These are phyloP conservation scores for Aphaenogaster rudis DNA, from an alignment of 1,140 invertebrate species.

Conservation along the genomic window DNA sequence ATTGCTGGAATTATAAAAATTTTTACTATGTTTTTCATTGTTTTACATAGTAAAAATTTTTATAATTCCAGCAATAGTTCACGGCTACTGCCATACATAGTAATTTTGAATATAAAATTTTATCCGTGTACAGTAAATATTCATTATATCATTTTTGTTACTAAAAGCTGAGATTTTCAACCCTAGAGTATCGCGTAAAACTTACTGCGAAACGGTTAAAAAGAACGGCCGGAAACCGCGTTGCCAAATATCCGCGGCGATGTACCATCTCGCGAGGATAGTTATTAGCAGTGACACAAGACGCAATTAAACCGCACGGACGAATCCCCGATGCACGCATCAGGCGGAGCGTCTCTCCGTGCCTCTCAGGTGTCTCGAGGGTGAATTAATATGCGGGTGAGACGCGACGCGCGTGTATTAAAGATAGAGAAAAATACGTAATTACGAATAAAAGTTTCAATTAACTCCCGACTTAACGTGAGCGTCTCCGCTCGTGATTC, in stretches of 20 bases:
- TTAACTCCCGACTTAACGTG: conserved; percentile 71
- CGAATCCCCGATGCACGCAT: conserved; percentile 20
- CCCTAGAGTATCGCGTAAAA: background rate
- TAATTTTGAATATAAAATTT: too few species aligned
- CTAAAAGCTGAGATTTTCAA: conserved; percentile 3
- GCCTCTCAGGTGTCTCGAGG: conserved; percentile 4
- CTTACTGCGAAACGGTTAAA: conserved; percentile 13
- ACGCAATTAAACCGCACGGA: conserved; percentile 50
- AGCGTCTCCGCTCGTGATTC: conserved; percentile 70
- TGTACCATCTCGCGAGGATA: conserved; percentile 46
- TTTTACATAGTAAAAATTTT: too few species aligned
- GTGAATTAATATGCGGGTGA: conserved; percentile 56
- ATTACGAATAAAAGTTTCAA: conserved; percentile 79
- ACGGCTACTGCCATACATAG: too few species aligned
- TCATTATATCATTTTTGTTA: background rate
- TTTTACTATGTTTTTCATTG: too few species aligned
- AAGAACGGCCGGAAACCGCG: conserved; percentile 37
- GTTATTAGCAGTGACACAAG: conserved; percentile 59
- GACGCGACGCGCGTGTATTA: conserved; percentile 8
- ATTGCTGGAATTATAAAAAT: too few species aligned
- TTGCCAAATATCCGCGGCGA: conserved; percentile 59
- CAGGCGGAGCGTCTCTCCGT: background rate
- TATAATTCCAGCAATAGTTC: too few species aligned
- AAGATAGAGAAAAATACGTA: conserved; percentile 57
- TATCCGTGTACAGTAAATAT: background rate